phyloP scores from a whole-genome alignment of 2,113 vertebrate genomes.

The Lepus europaeus region DNA sequence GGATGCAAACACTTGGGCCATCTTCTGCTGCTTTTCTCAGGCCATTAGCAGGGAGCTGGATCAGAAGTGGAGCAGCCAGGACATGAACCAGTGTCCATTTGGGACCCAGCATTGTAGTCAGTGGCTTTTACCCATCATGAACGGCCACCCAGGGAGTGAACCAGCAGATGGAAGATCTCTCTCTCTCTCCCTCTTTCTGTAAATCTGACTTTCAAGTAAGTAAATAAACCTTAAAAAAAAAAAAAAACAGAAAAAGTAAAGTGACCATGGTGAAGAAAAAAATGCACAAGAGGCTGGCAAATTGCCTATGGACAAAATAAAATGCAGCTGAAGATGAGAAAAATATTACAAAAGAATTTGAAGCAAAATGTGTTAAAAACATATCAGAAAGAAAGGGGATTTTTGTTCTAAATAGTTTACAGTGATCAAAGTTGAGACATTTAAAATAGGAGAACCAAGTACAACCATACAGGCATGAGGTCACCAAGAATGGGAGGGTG shows the following conservation, averaged over 20 bases:
- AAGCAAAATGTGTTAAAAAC: slow-evolving; percentile 29
- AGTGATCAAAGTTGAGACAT: not conserved
- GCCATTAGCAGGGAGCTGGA: too few relatives aligned
- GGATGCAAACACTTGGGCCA: too few relatives aligned
- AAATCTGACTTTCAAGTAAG: too few relatives aligned
- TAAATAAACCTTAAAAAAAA: too few relatives aligned
- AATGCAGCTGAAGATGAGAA: slow-evolving; percentile 31
- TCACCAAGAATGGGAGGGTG: not conserved
- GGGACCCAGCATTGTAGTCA: too few relatives aligned
- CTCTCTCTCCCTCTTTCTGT: too few relatives aligned
- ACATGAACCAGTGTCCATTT: too few relatives aligned
- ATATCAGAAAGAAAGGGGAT: not conserved
- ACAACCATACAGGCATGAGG: not conserved
- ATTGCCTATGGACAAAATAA: not conserved
- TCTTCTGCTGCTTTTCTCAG: too few relatives aligned
- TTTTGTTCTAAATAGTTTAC: slow-evolving; percentile 22
- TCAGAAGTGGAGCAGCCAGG: too few relatives aligned
- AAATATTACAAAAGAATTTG: not conserved
- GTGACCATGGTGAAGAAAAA: not conserved
- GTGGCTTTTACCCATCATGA: too few relatives aligned
- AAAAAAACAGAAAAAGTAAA: not conserved
- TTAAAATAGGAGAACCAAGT: not conserved
- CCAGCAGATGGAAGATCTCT: too few relatives aligned
- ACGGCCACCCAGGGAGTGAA: too few relatives aligned
- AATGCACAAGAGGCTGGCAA: not conserved